A percentile compares a stretch with the other conserved stretches of the same genome.
phyloP scores from a whole-genome alignment of 2,797 vertebrate species.

The Rhabdophis nuchalis region DNA sequence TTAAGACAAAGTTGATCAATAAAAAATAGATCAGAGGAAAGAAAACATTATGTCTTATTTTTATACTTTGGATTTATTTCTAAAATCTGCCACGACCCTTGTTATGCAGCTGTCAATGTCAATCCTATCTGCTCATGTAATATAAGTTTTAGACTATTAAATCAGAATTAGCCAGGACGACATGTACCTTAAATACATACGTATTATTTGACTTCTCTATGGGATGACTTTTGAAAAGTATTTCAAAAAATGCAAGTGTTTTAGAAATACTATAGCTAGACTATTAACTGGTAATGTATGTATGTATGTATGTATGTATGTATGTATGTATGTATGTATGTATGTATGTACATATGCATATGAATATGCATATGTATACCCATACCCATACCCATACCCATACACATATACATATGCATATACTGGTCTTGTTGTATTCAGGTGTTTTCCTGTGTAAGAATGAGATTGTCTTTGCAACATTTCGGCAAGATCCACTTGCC shows the following conservation, averaged over 20 bases:
- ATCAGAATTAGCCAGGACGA: neutral
- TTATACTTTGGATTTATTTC: neutral
- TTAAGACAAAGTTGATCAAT: neutral
- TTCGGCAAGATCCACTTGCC: too few relatives aligned
- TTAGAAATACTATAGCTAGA: neutral
- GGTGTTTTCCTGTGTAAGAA: too few relatives aligned
- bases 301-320: too few relatives aligned
- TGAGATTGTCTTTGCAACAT: too few relatives aligned
- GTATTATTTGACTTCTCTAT: neutral
- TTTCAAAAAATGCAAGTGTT: neutral
- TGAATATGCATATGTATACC: too few relatives aligned
- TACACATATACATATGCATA: too few relatives aligned
- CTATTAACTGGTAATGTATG: neutral
- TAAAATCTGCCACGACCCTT: neutral
- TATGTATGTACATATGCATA: too few relatives aligned
- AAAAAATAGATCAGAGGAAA: neutral
- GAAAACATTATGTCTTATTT: neutral
- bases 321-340: too few relatives aligned
- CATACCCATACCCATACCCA: too few relatives aligned
- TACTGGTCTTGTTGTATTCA: too few relatives aligned
- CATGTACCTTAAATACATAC: neutral
- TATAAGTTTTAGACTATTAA: neutral
- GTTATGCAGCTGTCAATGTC: neutral
- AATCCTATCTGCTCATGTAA: neutral
- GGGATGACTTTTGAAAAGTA: neutral